Base-by-base conservation (phyloP, 2,797 vertebrate species). In the Mus spretus region DNA sequence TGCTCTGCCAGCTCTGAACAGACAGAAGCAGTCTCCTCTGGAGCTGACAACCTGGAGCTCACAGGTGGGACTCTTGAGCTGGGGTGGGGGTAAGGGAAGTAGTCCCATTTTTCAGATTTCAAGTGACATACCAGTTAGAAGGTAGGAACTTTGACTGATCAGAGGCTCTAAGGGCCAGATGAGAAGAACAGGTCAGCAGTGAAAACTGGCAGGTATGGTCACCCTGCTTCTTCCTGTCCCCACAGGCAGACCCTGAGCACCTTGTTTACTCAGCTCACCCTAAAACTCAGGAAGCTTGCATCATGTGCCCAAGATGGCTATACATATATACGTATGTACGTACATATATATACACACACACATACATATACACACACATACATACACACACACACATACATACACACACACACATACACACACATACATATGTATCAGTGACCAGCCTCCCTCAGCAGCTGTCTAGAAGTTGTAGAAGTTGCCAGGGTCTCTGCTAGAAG, bases 281-380 rank as follows among this genome's bases (percentile, higher is more conserved):
- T 67, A 28, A 85, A 81, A 89, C 31, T 90, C 88, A 90, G 85
- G 78, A 83, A 78, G 57, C 28, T 81, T 70, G 79, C 53, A 31
- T 10, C 40, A 77, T 40, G 74, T 40, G 53, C 55, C 50, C 3
- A 72, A 55, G 6, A n/a, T 81, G 74, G 34, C 59, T 81, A 65
- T 31, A 24, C 2, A 63, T 10, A 63, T 26, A 24, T 24, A 26
- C 24, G 6, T 61, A 24, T 24, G 22, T 61, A 57, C 19, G 3
- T 57, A 57, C 17, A 61, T 1, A 61, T 20, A 61, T 20, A 61
- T 4, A 57, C 22, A 57, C 19, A 53, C 15, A 15, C 24, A 22
- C 8, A 15, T 5, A 57, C 17, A 61, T 6, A 22, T 4, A 57
- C 14, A 59, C 5, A n/a, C n/a, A n/a, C n/a, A n/a, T n/a, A n/a